Base-by-base conservation (phyloP, 2,888 invertebrate species). In the Microchrysa polita region DNA sequence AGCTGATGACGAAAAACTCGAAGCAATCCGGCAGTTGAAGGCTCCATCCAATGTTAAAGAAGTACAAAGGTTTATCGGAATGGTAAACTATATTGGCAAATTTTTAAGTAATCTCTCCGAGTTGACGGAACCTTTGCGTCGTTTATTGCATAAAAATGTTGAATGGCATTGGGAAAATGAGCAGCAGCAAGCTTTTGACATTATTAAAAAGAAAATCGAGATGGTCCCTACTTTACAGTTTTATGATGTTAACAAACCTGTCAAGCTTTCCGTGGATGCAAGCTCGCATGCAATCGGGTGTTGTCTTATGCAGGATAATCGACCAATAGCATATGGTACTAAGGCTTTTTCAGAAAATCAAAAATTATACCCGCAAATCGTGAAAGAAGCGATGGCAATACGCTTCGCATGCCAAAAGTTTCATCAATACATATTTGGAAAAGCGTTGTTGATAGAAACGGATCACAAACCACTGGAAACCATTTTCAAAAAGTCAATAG, bases 151-250 rank as follows among this genome's bases (percentile, higher is more conserved):
- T 34, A 34, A 34, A 34, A 2, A 7, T 7, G 27, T 34, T 34
- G 27, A 34, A 34, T 34, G 27, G 27, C 27, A 34, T 34, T 34
- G 27, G 27, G 27, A 34, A 34, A 2, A 7, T 5, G 27, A 34
- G 2, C 27, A 34, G 7, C 27, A 34, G 27, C 27, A 5, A 34
- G 27, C 27, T 34, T 34, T 34, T 34, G 27, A 34, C 52, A 4
- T 14, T 52, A 52, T 52, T 52, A 52, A 52, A 4, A 12, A 52
- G 16, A 16, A 16, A n/a, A 52, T 14, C 16, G 10, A 4, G 4
- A 52, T 12, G 67, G 52, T 73, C 42, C 40, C 73, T 65, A 20
- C 67, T 73, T 48, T 65, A 73, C 27, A 34, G 27, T 34, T 34
- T 7, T 34, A 34, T 34, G 27, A 34, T 34, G 27, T 34, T 34